Evolutionary conservation across 2,113 vertebrate species (phyloP), one percentile per base, ranked within the genome.

Genomic region (Callipepla squamata): DNA sequence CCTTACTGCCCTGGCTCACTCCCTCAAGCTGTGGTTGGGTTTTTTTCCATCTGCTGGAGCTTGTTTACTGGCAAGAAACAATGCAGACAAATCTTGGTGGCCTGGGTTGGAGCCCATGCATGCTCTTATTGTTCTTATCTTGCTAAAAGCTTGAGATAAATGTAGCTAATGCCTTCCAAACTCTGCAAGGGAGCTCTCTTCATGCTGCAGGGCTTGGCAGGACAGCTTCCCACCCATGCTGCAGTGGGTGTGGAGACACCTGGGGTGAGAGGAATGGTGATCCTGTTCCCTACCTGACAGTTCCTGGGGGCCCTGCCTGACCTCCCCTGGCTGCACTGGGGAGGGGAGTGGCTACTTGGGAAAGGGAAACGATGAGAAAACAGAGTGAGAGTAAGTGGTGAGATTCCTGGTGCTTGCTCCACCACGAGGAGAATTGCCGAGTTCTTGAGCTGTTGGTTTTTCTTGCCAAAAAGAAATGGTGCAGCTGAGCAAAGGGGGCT

Each of bases 191-290:
- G 42, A 59, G 51, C 6, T 58, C 19, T 68, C 28, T 53, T 13
- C 38, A 3, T 22, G 45, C 6, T 61, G 2, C 12, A 68, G 78
- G 53, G 82, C 63, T 83, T 30, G 74, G 47, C 75, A 48, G 25
- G 70, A 81, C 53, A 7, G 6, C 42, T 72, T 59, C 85, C 47
- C 53, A 32, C 69, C 57, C 34, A 38, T 1, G 2, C 34, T 36
- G 34, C 28, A 59, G 34, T 0, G 7, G 32, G n/a, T 6, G 2
- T 0, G 0, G 36, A 30, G 45, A 9, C 36, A 42, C 30, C 40
- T 23, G 55, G 68, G 34, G 6, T 19, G 48, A 38, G 47, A 36
- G 28, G 51, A 53, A 26, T 12, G 26, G 18, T 17, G 13, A 6
- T 30, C 50, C 45, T 26, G 9, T 59, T 25, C 77, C 51, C 61